These are phyloP conservation scores for Carcina quercana DNA, from an alignment of 2,888 invertebrate species.

Conservation along the genomic window DNA sequence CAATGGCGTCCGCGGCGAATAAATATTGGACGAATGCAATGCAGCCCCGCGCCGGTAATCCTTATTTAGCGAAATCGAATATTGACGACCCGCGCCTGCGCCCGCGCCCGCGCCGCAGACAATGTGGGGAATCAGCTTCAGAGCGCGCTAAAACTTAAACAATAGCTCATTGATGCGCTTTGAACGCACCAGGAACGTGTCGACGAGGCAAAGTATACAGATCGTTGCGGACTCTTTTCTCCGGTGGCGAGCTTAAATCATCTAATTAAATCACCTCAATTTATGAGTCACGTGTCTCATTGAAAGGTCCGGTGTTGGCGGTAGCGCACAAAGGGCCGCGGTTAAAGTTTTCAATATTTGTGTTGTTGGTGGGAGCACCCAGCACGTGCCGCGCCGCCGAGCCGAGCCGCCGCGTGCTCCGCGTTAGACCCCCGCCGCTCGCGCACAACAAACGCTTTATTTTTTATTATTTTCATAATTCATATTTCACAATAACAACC, in stretches of 20 bases:
- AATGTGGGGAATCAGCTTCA: constrained; percentile 16
- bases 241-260: constrained; percentile 24
- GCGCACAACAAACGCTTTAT: constrained; percentile 39
- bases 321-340: constrained; percentile 31
- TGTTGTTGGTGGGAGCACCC: no score
- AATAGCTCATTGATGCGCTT: background rate
- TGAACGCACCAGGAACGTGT: background rate
- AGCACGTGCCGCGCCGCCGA: constrained; percentile 22
- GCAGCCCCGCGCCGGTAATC: constrained; percentile 46
- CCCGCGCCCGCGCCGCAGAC: no score
- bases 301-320: constrained; percentile 31
- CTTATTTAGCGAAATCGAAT: constrained; percentile 53
- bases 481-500: constrained; percentile 71
- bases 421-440: constrained; percentile 57
- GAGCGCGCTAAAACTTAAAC: no score
- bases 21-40: constrained; percentile 64
- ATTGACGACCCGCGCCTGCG: constrained; percentile 23
- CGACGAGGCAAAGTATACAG: no score
- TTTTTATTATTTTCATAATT: constrained; percentile 75
- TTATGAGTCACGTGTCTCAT: constrained; percentile 57
- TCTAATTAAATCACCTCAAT: constrained; percentile 47
- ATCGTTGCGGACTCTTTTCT: no score
- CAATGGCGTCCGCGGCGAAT: constrained; percentile 58
- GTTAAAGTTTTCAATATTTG: constrained; percentile 72
- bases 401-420: constrained; percentile 65